phyloP scores from a whole-genome alignment of 2,797 vertebrate species.

The Chrosomus eos region DNA sequence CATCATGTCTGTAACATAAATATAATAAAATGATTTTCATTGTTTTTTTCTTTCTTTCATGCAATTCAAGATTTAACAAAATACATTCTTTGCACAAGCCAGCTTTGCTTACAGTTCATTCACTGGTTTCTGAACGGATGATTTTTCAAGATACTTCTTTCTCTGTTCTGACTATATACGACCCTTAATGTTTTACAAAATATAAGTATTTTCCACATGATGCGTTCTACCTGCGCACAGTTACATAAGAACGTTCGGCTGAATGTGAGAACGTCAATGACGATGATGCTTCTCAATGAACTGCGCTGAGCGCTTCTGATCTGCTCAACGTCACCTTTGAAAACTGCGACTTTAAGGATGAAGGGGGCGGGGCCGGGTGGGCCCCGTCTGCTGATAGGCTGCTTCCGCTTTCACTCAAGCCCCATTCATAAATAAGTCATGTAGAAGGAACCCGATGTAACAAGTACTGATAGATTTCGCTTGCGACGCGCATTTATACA shows the following conservation, averaged over 20 bases:
- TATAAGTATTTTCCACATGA: neutral
- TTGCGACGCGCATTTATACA: slow-evolving; percentile 34
- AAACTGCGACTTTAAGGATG: slow-evolving; percentile 79
- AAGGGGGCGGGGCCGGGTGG: slow-evolving; percentile 68
- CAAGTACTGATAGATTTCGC: slow-evolving; percentile 54
- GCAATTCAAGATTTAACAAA: neutral
- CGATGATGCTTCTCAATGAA: neutral
- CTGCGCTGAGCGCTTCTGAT: neutral
- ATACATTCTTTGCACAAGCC: neutral
- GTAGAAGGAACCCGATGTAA: slow-evolving; percentile 62
- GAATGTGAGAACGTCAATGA: slow-evolving; percentile 7
- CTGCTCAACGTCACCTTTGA: slow-evolving; percentile 13
- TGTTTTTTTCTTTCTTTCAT: neutral
- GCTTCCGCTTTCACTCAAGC: slow-evolving; percentile 70
- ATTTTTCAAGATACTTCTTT: neutral
- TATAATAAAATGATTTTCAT: neutral
- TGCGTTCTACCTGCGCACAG: neutral
- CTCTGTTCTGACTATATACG: neutral
- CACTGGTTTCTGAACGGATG: neutral
- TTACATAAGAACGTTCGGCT: slow-evolving; percentile 13
- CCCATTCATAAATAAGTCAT: slow-evolving; percentile 87
- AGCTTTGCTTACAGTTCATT: neutral
- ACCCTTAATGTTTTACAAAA: too few relatives aligned
- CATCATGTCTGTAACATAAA: neutral
- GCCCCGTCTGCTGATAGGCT: slow-evolving; percentile 65